phyloP scores from a whole-genome alignment of 2,888 invertebrate species.

The Subacronicta megacephala region DNA sequence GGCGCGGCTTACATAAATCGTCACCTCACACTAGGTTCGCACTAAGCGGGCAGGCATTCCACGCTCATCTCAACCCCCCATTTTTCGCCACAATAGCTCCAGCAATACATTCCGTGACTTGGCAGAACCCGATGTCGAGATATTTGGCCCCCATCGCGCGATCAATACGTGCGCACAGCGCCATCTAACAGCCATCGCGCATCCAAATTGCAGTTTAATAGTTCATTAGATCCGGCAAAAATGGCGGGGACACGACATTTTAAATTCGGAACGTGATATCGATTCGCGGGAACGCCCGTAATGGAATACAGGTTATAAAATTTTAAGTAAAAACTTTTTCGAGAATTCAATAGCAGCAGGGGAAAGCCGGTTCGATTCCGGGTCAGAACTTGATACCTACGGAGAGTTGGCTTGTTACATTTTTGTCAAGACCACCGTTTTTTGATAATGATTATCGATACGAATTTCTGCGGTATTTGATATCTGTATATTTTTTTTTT shows the following conservation, averaged over 20 bases:
- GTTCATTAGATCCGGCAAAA: constrained; percentile 89
- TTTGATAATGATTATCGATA: constrained; percentile 34
- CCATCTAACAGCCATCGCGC: constrained; percentile 87
- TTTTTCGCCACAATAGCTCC: constrained; percentile 88
- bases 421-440: constrained; percentile 27
- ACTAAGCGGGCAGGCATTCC: constrained; percentile 71
- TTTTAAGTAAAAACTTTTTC: constrained; percentile 42
- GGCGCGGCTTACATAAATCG: constrained; percentile 47
- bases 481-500: constrained; percentile 11
- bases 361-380: constrained; percentile 57
- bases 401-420: constrained; percentile 29
- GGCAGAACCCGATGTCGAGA: constrained; percentile 85
- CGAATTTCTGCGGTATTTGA: constrained; percentile 17
- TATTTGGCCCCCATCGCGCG: constrained; percentile 81
- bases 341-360: constrained; percentile 9
- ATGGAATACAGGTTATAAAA: constrained; percentile 52
- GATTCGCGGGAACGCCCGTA: constrained; percentile 74
- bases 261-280: constrained; percentile 87
- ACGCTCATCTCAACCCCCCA: constrained; percentile 81
- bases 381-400: constrained; percentile 42
- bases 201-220: constrained; percentile 89
- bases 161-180: constrained; percentile 88
- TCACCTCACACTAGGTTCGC: constrained; percentile 55
- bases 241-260: constrained; percentile 87
- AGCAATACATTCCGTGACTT: constrained; percentile 89